Conservation (phyloP, 2,797 vertebrate genomes). For the Pristis pectinata region DNA sequence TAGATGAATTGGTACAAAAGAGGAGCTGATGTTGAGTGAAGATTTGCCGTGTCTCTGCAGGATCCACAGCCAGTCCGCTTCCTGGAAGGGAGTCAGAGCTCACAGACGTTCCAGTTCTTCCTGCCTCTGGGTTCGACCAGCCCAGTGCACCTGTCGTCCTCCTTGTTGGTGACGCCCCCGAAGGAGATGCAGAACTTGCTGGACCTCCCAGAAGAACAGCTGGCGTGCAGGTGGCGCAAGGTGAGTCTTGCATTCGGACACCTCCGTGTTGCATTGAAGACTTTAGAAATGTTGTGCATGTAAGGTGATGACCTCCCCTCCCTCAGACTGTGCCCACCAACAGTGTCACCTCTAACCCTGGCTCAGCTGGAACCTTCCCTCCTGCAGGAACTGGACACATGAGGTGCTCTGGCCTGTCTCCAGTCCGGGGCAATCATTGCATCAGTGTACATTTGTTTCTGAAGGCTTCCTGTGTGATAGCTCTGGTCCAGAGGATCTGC, state of each 20-base stretch:
- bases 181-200: slow-evolving; percentile 72
- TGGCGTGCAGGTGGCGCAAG: slow-evolving; percentile 83
- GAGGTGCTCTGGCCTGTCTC: too few relatives aligned
- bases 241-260: slow-evolving; percentile 52
- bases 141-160: slow-evolving; percentile 67
- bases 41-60: slow-evolving; percentile 47
- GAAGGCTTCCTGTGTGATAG: too few relatives aligned
- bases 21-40: background rate
- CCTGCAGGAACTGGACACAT: too few relatives aligned
- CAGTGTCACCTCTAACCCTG: too few relatives aligned
- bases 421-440: too few relatives aligned
- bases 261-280: too few relatives aligned
- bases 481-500: too few relatives aligned
- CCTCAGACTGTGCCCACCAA: too few relatives aligned
- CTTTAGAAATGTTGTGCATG: background rate
- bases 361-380: too few relatives aligned
- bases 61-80: slow-evolving; percentile 67
- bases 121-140: slow-evolving; percentile 69
- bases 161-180: slow-evolving; percentile 65
- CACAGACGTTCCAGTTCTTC: slow-evolving; percentile 75
- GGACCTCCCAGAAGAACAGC: slow-evolving; percentile 72
- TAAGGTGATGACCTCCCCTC: background rate
- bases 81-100: slow-evolving; percentile 65
- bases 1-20: too few relatives aligned
- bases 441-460: too few relatives aligned